Base-by-base conservation (phyloP, 2,888 invertebrate genomes). In the Dicyrtomina minuta region DNA sequence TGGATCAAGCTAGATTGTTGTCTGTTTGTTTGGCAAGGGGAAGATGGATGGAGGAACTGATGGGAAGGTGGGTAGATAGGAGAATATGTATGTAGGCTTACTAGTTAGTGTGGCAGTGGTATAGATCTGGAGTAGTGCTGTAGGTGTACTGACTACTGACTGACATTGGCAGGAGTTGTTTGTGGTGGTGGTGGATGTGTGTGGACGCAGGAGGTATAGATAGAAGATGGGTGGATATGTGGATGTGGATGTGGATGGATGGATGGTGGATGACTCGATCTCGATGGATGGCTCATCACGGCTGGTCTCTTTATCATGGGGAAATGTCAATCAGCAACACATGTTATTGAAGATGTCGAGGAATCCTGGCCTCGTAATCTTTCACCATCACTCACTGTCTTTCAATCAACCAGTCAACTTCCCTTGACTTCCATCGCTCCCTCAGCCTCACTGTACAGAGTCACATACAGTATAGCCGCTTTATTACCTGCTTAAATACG, bases 301-400 rank as follows among this genome's bases (percentile, higher is more conserved):
- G 27, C 20, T 64, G n/a, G 64, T 26, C 64, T 64, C 64, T 64
- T 33, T 64, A 64, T 64, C 64, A 64, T 51, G 49, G 49, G 56
- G 56, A 58, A 66, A 66, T 58, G 66, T 58, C 66, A 66, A 68
- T 68, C 61, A 68, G 41, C 59, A 60, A 39, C 67, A 67, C 49
- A 58, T 67, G 59, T 67, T 67, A 49, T 68, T 68, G 33, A 44
- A 61, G 41, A 68, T 62, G 68, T 68, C 61, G 60, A 68, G 61
- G 61, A 68, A 61, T 68, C 49, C 55, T 68, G 17, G 41, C 56
- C 66, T 66, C 43, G 55, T 65, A 68, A 68, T 60, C 68, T 60
- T 68, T 68, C 68, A 68, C 61, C 68, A 68, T 68, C 68, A 68
- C 43, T 68, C 68, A 68, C 68, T 68, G 68, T 68, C 68, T 68